These are phyloP conservation scores for Lasioglossum vierecki DNA, from an alignment of 2,888 invertebrate genomes.

Conservation along the genomic window DNA sequence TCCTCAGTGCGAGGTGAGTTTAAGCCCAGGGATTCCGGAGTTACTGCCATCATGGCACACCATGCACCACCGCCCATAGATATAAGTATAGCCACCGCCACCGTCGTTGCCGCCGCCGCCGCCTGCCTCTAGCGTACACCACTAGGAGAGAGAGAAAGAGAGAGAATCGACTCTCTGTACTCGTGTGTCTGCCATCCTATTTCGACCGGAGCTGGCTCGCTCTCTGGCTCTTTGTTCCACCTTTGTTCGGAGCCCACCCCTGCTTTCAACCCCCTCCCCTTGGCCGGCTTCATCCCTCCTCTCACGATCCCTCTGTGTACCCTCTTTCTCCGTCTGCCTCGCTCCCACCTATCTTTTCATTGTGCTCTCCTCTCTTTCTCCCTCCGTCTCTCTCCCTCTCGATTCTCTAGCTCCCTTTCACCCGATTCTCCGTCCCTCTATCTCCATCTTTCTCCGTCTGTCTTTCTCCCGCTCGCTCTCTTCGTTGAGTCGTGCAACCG, in stretches of 20 bases:
- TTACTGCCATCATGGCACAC: conserved; percentile 83
- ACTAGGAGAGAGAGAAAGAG: not conserved
- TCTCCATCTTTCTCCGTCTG: not conserved
- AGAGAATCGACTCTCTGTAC: conserved; percentile 56
- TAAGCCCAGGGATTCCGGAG: conserved; percentile 83
- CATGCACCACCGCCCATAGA: conserved; percentile 80
- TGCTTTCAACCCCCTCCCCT: conserved; percentile 55
- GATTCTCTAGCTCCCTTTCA: conserved; percentile 6
- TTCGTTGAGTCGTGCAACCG: conserved; percentile 72
- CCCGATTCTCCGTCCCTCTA: not conserved
- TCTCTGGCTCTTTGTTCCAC: conserved; percentile 51
- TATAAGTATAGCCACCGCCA: conserved; percentile 72
- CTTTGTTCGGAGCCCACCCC: conserved; percentile 46
- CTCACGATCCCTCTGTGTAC: conserved; percentile 36
- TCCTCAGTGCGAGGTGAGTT: conserved; percentile 80
- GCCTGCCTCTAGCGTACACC: not conserved
- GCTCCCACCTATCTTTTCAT: conserved; percentile 22
- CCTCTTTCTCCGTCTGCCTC: conserved; percentile 36
- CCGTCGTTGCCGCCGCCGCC: conserved; percentile 45
- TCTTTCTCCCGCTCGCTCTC: conserved; percentile 49
- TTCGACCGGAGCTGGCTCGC: conserved; percentile 54
- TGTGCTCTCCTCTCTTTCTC: not conserved
- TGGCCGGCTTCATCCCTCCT: conserved; percentile 51
- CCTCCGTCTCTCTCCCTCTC: conserved; percentile 27
- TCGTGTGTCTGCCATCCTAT: conserved; percentile 69